Evolutionary conservation across 2,797 vertebrate species (phyloP).

Genomic region (Lacerta bilineata): DNA sequence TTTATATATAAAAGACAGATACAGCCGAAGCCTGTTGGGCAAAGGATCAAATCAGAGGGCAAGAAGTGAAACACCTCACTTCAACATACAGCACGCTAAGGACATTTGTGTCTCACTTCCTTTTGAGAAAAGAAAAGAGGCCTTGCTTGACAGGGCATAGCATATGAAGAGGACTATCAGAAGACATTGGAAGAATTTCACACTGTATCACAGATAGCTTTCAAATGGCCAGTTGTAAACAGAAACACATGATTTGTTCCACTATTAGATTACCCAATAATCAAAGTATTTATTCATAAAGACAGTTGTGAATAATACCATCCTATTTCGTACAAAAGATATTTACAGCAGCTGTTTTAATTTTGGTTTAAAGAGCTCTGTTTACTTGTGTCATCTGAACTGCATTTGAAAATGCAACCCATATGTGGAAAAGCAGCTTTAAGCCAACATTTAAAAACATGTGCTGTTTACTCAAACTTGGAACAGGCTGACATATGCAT

Average conservation of each 20-base stretch:
- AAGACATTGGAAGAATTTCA: slow-evolving; percentile 16
- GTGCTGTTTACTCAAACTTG: slow-evolving; percentile 25
- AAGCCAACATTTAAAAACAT: slow-evolving; percentile 6
- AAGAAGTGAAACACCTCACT: slow-evolving; percentile 4
- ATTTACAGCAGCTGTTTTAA: slow-evolving; percentile 20
- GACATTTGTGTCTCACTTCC: not conserved
- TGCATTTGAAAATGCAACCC: slow-evolving; percentile 39
- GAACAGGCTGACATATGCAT: slow-evolving; percentile 22
- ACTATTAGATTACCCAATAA: slow-evolving; percentile 24
- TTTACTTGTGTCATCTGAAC: slow-evolving; percentile 31
- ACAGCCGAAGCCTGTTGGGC: not conserved
- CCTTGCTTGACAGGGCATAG: not conserved
- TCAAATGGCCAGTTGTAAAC: slow-evolving; percentile 19
- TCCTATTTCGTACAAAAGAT: slow-evolving; percentile 27
- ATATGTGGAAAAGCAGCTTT: slow-evolving; percentile 5
- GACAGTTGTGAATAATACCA: slow-evolving; percentile 26
- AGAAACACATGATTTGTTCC: slow-evolving; percentile 38
- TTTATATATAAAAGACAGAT: not conserved
- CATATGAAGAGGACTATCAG: slow-evolving; percentile 1
- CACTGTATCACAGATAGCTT: slow-evolving; percentile 12
- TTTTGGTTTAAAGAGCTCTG: slow-evolving; percentile 29
- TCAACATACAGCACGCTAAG: slow-evolving; percentile 3
- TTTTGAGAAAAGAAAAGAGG: not conserved
- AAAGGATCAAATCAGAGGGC: not conserved
- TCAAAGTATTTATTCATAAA: slow-evolving; percentile 35